Percentiles rank a stretch among this genome's conserved stretches.
These are phyloP conservation scores for Spongia lamella DNA, from an alignment of 37 sponge, comb jelly and placozoan species.

Conservation along the genomic window DNA sequence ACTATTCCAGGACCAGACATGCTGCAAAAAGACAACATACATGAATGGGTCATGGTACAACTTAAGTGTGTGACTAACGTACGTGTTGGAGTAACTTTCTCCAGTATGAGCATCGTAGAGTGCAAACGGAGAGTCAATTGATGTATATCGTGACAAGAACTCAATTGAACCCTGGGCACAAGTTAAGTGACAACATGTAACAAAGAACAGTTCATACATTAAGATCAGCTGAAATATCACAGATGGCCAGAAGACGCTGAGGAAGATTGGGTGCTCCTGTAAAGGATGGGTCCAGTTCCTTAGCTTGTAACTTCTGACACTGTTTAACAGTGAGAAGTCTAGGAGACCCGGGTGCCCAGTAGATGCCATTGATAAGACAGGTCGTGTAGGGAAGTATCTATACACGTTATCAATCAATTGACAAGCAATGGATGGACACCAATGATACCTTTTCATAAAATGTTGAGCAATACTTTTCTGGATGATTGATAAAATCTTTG, in stretches of 20 bases:
- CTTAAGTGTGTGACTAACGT: too few relatives aligned
- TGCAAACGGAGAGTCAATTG: conserved; percentile 79
- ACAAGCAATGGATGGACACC: background rate
- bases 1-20: conserved; percentile 73
- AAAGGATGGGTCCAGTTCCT: conserved; percentile 14
- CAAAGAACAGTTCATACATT: conserved; percentile 38
- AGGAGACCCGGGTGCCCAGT: conserved; percentile 84
- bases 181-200: background rate
- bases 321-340: conserved; percentile 74
- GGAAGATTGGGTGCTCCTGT: conserved; percentile 75
- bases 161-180: conserved; percentile 87
- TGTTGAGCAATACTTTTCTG: conserved; percentile 47
- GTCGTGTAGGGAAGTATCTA: conserved; percentile 92
- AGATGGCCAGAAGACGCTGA: conserved; percentile 86
- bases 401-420: background rate
- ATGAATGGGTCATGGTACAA: background rate
- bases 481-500: conserved; percentile 54
- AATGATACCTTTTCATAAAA: conserved; percentile 75
- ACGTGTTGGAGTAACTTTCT: background rate
- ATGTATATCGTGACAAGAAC: conserved; percentile 64
- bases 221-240: conserved; percentile 84
- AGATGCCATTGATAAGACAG: conserved; percentile 89
- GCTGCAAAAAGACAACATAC: conserved; percentile 32
- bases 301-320: conserved; percentile 37
- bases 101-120: conserved; percentile 80